Base-by-base conservation (phyloP, 2,888 invertebrate species). In the Cheilosia scutellata region DNA sequence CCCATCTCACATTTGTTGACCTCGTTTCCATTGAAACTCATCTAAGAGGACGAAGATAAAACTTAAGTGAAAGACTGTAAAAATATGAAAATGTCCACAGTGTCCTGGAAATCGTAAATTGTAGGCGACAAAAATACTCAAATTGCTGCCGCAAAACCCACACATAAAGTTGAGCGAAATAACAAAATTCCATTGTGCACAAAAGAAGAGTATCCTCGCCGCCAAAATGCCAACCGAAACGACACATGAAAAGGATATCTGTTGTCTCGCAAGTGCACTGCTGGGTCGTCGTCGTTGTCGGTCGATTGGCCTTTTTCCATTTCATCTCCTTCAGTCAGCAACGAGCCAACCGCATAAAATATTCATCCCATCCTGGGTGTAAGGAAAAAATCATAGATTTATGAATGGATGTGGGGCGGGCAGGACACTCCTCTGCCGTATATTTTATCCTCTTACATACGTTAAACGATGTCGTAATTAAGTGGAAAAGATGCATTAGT, bases 401-500 rank as follows among this genome's bases (percentile, higher is more conserved):
- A 80, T 80, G 75, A 80, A 80, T 76, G 76, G 68, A 33, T 33
- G 31, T 16, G 20, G 53, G 49, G 55, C 47, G 44, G 68, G 9
- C 7, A 20, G 33, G 65, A 53, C 44, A 66, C 47, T 72, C 66
- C 16, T 37, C 3, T 58, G 74, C 33, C 13, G 33, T 37, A 76
- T 76, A 76, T 62, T 86, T 82, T 76, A 86, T 82, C 57, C 68
- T 62, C 82, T 71, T 72, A 82, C 82, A 77, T 86, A 82, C 86
- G 86, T 82, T 86, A 86, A 86, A 77, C 86, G 86, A 86, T 86
- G 86, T 86, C 86, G 86, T 86, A 86, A 86, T 86, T 86, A 86
- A 86, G 86, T 86, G 82, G 57, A 86, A 82, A 72, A 71, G 86
- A 86, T 82, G 82, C 76, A 77, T 77, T 80, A 68, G 76, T 68